phyloP scores from a whole-genome alignment of 2,797 vertebrate species.

The Acanthopagrus latus region DNA sequence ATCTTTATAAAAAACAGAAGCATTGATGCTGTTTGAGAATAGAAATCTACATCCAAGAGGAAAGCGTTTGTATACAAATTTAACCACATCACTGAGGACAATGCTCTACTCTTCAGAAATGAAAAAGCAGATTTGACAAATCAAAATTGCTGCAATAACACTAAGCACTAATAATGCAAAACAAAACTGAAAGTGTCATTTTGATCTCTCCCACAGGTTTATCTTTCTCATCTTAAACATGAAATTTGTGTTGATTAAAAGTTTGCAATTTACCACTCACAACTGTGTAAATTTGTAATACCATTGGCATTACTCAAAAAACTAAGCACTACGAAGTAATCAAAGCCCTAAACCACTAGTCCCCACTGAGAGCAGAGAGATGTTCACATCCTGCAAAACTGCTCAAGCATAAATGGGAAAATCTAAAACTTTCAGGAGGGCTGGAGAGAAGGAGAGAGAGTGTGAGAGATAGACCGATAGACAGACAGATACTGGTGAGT shows the following conservation, averaged over 20 bases:
- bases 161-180: neutral
- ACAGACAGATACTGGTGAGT: conserved; percentile 28
- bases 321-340: conserved; percentile 26
- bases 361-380: conserved; percentile 53
- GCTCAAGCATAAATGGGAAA: conserved; percentile 58
- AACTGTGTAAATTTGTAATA: conserved; percentile 40
- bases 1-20: neutral
- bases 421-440: conserved; percentile 67
- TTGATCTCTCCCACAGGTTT: neutral
- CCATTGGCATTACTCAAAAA: conserved; percentile 38
- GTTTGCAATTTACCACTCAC: conserved; percentile 20
- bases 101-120: conserved; percentile 6
- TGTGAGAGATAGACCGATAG: neutral
- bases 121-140: neutral
- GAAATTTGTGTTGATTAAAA: conserved; percentile 20
- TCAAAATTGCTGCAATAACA: neutral
- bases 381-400: conserved; percentile 66
- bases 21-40: neutral
- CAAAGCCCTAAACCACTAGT: conserved; percentile 41
- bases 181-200: neutral
- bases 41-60: neutral
- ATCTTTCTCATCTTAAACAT: neutral
- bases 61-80: neutral
- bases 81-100: neutral
- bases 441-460: conserved; percentile 11